phyloP scores from a whole-genome alignment of 2,113 vertebrate genomes.

The Tretioscincus oriximinensis region DNA sequence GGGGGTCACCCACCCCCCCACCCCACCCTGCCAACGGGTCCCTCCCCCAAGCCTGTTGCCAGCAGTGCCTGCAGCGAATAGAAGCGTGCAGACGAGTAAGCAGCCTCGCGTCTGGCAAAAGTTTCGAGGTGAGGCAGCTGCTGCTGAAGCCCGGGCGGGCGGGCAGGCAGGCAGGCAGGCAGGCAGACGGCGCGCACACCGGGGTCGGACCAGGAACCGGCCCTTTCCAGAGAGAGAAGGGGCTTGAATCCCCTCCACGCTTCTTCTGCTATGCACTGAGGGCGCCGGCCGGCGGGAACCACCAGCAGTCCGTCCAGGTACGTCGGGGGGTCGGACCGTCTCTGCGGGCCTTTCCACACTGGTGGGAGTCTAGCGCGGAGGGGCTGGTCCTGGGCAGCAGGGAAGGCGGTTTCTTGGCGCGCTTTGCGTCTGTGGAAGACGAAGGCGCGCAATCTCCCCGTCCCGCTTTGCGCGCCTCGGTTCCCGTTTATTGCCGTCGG shows the following conservation, averaged over 20 bases:
- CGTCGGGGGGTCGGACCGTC: background rate
- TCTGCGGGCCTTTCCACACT: background rate
- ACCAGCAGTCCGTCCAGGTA: constrained; percentile 39
- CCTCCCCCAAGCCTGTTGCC: constrained; percentile 25
- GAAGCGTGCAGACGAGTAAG: no score
- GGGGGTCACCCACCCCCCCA: constrained; percentile 31
- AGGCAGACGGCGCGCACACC: background rate
- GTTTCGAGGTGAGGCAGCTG: constrained; percentile 41
- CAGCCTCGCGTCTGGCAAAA: constrained; percentile 28
- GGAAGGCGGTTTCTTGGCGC: no score
- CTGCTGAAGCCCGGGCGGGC: background rate
- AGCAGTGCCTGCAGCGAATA: no score
- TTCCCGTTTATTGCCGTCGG: rapidly evolving
- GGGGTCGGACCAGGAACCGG: background rate
- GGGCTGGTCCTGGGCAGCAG: no score
- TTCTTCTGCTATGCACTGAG: background rate
- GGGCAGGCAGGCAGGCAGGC: no score
- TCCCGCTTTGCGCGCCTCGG: no score
- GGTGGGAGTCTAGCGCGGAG: background rate
- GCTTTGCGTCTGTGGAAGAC: no score
- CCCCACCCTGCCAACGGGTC: background rate
- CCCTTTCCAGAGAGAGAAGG: background rate
- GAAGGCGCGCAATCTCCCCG: background rate
- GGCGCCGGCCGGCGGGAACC: background rate
- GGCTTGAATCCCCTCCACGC: background rate